These are phyloP conservation scores for Aegotheles bennettii DNA, from an alignment of 2,113 vertebrate genomes.

Conservation along the genomic window DNA sequence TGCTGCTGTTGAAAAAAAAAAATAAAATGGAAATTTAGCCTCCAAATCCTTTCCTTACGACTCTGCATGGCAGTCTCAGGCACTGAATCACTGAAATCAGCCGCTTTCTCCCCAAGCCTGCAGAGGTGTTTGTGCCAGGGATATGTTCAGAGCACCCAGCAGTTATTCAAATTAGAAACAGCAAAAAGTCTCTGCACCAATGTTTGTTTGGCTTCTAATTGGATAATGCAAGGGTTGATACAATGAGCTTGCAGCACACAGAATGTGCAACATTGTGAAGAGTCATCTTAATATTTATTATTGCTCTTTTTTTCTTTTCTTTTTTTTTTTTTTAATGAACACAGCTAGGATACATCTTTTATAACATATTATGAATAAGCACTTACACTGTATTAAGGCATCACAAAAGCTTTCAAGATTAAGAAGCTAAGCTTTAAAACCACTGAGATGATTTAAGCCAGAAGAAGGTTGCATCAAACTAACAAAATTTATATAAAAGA, in stretches of 20 bases:
- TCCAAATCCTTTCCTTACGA: not conserved
- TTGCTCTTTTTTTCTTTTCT: too few species aligned
- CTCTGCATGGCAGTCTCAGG: not conserved
- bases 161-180: fast-evolving
- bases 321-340: not conserved
- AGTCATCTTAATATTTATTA: not conserved
- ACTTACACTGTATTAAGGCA: not conserved
- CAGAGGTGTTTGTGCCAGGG: not conserved
- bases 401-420: not conserved
- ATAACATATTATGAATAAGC: not conserved
- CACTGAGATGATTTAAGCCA: not conserved
- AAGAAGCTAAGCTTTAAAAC: not conserved
- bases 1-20: not conserved
- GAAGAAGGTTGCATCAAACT: not conserved
- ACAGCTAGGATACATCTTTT: not conserved
- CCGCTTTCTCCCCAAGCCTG: not conserved
- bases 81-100: not conserved
- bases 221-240: not conserved
- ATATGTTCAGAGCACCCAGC: not conserved
- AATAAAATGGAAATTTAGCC: not conserved
- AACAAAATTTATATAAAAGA: not conserved
- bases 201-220: not conserved
- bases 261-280: not conserved
- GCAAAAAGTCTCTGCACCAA: not conserved
- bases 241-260: not conserved